phyloP scores from a whole-genome alignment of 2,888 invertebrate species.

The Clivina fossor region DNA sequence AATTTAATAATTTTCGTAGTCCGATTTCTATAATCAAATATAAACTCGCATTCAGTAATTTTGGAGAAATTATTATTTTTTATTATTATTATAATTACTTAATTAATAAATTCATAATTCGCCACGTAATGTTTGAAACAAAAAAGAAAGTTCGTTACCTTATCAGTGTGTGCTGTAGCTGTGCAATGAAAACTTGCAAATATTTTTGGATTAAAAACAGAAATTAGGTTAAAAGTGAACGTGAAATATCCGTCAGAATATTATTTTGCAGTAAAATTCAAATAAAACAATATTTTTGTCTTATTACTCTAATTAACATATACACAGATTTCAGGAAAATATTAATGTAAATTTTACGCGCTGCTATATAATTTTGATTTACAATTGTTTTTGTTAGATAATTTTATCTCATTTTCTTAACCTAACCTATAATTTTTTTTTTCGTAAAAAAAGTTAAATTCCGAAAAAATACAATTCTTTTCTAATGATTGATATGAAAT shows the following conservation, averaged over 20 bases:
- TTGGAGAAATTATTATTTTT: background rate
- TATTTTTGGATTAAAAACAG: slow-evolving; percentile 25
- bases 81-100: slow-evolving; percentile 9
- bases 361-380: no score
- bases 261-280: slow-evolving; percentile 4
- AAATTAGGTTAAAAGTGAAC: slow-evolving; percentile 31
- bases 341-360: no score
- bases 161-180: slow-evolving; percentile 11
- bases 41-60: no score
- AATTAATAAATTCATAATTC: slow-evolving; percentile 11
- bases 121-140: background rate
- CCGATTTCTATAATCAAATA: no score
- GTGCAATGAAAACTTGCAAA: slow-evolving; percentile 15
- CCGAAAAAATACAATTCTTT: no score
- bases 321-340: no score
- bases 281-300: slow-evolving; percentile 9
- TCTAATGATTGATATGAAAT: no score
- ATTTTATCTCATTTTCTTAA: no score
- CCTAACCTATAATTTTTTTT: no score
- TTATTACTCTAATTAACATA: slow-evolving; percentile 3
- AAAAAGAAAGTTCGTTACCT: slow-evolving; percentile 17
- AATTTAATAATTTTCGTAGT: no score
- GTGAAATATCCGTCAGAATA: slow-evolving; percentile 13
- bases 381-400: no score
- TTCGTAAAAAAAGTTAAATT: no score